Evolutionary conservation across 1,140 invertebrate species (phyloP), one percentile per base, ranked within the genome.

Genomic region (Limonius californicus): DNA sequence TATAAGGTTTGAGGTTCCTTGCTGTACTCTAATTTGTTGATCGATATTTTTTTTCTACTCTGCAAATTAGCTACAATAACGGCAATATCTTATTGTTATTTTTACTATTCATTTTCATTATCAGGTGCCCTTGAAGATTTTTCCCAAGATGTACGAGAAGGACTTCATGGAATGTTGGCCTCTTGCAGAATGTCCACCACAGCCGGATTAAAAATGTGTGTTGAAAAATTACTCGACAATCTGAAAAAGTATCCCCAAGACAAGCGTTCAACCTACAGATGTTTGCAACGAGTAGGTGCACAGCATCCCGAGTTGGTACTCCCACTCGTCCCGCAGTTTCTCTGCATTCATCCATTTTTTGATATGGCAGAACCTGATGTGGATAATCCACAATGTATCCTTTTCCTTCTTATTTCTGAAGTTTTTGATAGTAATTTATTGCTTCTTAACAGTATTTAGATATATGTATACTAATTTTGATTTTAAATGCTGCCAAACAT

Each of bases 291-390:
- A 59, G 80, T 99, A 59, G 97, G 97, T 8, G 82, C 83, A 16
- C 87, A 90, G 54, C 95, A 99, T 83, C 87, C 96, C 0, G 87
- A 92, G 58, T 78, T 98, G 16, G 92, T 94, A 3, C 80, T 97
- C 63, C 90, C 94, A 6, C 79, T 99, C 9, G 89, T 96, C 4
- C 89, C 92, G 0, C 89, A 95, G 68, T 81, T 99, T 43, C 80
- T 99, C 1, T 88, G 87, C 57, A 89, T 95, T 66, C 96, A 99
- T 83, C 95, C 97, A 0, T 97, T 97, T 80, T 97, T 99, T 75
- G 94, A 98, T 74, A 94, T 90, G 66, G 89, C 94, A 3, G 96
- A 99, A 76, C 91, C 92, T 0, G 92, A 98, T 77, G 92, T 99
- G 8, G 95, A 99, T 70, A 95, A 99, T 80, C 91, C 94, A 16